Base-by-base conservation (phyloP, 2,888 invertebrate species). In the Noctuana brunneofusca region DNA sequence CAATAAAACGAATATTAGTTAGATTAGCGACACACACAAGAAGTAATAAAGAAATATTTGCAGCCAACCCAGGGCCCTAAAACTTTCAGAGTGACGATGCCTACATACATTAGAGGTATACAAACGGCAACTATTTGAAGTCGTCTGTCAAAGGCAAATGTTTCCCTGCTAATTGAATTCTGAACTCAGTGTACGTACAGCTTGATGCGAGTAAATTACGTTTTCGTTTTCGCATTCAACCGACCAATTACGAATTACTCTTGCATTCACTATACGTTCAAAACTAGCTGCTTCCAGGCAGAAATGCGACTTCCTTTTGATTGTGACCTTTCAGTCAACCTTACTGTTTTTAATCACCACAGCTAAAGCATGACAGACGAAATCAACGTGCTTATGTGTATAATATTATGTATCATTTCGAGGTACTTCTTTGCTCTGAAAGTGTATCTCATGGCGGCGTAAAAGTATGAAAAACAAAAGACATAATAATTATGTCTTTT, bases 201-300 rank as follows among this genome's bases (percentile, higher is more conserved):
- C 18, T 63, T 67, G 69, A 68, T 71, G 66, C 58, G 65, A 64
- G 69, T 69, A 65, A 68, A 65, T 67, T 68, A 65, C 65, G 71
- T 71, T 72, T 71, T 69, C 70, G 68, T 70, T 67, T 68, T 65
- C 60, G 68, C 64, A 65, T 64, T 65, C 65, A 64, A 69, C 69
- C 70, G 68, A 66, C 70, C 71, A 75, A 75, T 74, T 71, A 70
- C 64, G 58, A 64, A 64, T 71, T 71, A 70, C 75, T 74, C 81
- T 76, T 74, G 73, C 74, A 71, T 81, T 81, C 81, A 72, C 79
- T 82, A 80, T 81, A 74, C 66, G 72, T 70, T 43, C 66, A 67
- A 65, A 71, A 69, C 30, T 54, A 54, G 54, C 14, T 46, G 46
- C 20, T 22, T 24, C 24, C 20, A 48, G 20, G 43, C 22, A 12